Base-by-base conservation (phyloP, 2,113 vertebrate species). In the Pollachius pollachius region DNA sequence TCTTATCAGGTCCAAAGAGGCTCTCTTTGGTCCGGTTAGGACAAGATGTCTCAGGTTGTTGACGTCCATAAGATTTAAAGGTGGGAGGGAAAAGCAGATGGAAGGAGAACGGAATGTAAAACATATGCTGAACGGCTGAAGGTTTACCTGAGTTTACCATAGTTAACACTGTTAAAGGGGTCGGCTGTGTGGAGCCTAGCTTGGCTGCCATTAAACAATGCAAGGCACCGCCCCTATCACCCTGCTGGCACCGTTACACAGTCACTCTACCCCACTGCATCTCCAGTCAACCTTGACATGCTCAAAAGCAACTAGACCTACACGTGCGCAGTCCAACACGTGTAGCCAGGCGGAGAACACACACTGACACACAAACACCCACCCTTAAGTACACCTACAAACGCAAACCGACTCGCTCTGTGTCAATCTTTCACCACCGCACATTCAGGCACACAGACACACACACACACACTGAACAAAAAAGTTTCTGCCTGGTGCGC, bases 331-430 rank as follows among this genome's bases (percentile, higher is more conserved):
- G 34, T 52, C 48, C 48, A 54, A 71, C 17, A 25, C 67, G 15
- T 34, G 41, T 52, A 21, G 52, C 64, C 23, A 4, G 21, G 9
- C 13, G 16, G 2, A 27, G 15, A 8, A 52, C 6, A 63, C n/a
- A 41, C 52, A 48, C 59, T 74, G 30, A 62, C 62, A 62, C 58
- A 17, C 68, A 62, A 17, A 52, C 59, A 62, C 59, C 58, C 11
- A 69, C 34, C 60, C 67, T n/a, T 8, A 63, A 37, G 58, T 19
- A 54, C 16, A 63, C 23, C 52, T 48, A 63, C 25, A 71, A 69
- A 83, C 25, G 60, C 65, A 72, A 76, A 85, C 52, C 65, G 23
- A 61, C 21, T 34, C 41, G 8, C 41, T 48, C 12, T 48, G 41
- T 48, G 41, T 48, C 41, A 48, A 48, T 13, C 41, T 48, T 48